Conservation (phyloP, 2,888 invertebrate species). For the Eueremaeus valkanovi region DNA sequence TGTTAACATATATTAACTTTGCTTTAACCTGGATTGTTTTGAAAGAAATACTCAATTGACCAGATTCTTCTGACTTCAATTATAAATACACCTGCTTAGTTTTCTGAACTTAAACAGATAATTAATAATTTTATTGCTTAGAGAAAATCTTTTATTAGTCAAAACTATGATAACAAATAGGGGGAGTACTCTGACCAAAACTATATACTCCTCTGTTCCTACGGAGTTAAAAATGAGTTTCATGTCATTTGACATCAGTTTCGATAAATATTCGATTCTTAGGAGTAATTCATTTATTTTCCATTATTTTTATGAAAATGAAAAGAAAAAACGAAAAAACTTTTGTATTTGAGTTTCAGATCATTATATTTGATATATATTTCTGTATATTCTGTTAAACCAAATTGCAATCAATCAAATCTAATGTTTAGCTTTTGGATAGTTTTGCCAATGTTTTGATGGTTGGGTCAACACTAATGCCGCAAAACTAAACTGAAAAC, state of each 20-base stretch:
- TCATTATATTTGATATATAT: not conserved
- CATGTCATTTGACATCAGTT: not conserved
- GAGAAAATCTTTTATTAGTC: too few relatives aligned
- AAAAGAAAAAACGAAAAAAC: not conserved
- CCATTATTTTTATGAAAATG: not conserved
- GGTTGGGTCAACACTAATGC: not conserved
- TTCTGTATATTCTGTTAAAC: not conserved
- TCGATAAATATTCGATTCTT: not conserved
- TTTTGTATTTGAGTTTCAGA: constrained; percentile 1
- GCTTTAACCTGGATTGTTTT: too few relatives aligned
- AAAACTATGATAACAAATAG: too few relatives aligned
- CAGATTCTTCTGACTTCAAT: too few relatives aligned
- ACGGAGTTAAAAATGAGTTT: too few relatives aligned
- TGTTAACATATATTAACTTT: too few relatives aligned
- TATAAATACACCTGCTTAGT: too few relatives aligned
- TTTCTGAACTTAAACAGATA: too few relatives aligned
- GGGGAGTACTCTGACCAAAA: too few relatives aligned
- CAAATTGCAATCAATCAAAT: not conserved
- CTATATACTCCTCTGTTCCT: too few relatives aligned
- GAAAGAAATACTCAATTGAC: too few relatives aligned
- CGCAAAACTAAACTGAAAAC: not conserved
- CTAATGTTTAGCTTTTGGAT: not conserved
- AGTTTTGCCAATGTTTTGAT: not conserved
- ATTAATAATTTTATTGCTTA: too few relatives aligned
- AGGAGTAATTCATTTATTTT: not conserved